Conservation (phyloP, 1,140 invertebrate species). For the Drosophila mauritiana region DNA sequence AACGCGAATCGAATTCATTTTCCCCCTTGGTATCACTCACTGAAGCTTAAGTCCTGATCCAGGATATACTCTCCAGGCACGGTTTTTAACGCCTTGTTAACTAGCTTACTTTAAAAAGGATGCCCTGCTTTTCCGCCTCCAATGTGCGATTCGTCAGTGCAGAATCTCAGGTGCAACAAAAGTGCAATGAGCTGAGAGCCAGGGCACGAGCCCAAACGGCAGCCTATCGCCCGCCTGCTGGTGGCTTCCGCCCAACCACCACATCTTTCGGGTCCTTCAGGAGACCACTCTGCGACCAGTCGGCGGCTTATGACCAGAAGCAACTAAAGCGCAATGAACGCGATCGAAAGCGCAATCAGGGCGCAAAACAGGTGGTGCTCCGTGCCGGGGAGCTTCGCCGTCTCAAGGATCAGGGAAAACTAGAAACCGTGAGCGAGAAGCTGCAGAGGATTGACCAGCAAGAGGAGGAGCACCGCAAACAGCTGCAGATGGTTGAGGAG, state of each 20-base stretch:
- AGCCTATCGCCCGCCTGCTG: constrained; percentile 51
- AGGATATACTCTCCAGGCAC: background rate
- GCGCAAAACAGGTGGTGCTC: constrained; percentile 59
- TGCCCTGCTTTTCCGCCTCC: constrained; percentile 77
- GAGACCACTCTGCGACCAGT: constrained; percentile 43
- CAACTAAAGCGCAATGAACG: constrained; percentile 65
- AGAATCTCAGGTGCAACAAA: constrained; percentile 52
- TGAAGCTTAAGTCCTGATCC: background rate
- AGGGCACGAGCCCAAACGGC: constrained; percentile 68
- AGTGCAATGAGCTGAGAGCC: constrained; percentile 52
- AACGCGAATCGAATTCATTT: constrained; percentile 8
- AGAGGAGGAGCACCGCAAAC: constrained; percentile 62
- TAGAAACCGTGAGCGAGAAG: constrained; percentile 65
- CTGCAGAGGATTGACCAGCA: constrained; percentile 47
- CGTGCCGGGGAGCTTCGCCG: constrained; percentile 62
- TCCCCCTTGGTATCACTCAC: background rate
- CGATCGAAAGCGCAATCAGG: constrained; percentile 59
- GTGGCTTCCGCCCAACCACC: constrained; percentile 43
- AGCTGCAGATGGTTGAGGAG: constrained; percentile 69
- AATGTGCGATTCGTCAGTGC: constrained; percentile 75
- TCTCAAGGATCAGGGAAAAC: constrained; percentile 59
- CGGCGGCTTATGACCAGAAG: constrained; percentile 59
- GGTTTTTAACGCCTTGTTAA: constrained; percentile 3
- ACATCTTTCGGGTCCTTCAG: constrained; percentile 43
- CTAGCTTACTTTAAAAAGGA: constrained; percentile 17